Conservation (phyloP, 2,113 vertebrate genomes). For the Terrapene triunguis region DNA sequence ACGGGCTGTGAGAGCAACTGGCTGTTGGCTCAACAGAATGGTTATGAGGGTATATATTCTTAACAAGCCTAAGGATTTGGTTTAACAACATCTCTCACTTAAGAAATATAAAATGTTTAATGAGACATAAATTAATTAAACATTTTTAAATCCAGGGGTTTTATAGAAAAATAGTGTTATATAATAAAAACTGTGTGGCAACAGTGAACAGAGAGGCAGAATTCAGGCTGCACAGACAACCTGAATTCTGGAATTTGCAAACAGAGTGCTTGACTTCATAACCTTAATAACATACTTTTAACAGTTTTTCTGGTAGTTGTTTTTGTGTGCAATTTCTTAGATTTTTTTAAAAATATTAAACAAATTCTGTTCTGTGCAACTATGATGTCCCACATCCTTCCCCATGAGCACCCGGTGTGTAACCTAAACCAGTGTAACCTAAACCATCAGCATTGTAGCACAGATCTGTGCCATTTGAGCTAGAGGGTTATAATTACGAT, state of each 20-base stretch:
- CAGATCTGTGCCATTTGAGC: conserved; percentile 43
- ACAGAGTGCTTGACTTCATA: background rate
- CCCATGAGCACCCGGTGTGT: background rate
- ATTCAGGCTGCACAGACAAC: background rate
- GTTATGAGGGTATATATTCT: background rate
- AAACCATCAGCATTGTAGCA: background rate
- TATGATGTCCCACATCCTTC: background rate
- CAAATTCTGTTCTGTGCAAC: background rate
- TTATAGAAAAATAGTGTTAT: background rate
- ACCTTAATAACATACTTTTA: background rate
- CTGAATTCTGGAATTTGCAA: background rate
- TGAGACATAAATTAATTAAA: background rate
- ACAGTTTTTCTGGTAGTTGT: rapidly evolving
- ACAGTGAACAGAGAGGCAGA: background rate
- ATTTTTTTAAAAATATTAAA: background rate
- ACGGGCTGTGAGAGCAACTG: background rate
- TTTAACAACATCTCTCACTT: background rate
- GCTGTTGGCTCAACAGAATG: background rate
- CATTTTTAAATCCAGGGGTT: background rate
- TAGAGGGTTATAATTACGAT: conserved; percentile 9
- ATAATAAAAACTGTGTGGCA: background rate
- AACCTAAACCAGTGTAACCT: background rate
- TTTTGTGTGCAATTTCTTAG: background rate
- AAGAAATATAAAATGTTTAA: background rate
- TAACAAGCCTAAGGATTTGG: background rate